A percentile compares a stretch with the other conserved stretches of the same genome.
Evolutionary conservation across 2,113 vertebrate genomes (phyloP).

Genomic region (Oophaga pumilio): DNA sequence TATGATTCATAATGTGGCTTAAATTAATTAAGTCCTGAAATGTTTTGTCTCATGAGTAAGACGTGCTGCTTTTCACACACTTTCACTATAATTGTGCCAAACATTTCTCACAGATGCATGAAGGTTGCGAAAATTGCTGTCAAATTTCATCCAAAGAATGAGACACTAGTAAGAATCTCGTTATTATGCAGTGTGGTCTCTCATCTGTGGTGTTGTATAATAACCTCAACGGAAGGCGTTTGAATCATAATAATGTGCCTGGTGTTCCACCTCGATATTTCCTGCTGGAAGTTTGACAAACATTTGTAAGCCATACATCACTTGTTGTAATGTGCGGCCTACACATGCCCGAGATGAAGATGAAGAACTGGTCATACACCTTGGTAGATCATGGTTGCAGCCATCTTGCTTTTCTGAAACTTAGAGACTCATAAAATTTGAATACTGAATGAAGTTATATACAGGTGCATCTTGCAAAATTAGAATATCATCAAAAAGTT

Average conservation of each 20-base stretch:
- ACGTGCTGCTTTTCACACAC: background rate
- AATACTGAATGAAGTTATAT: too few relatives aligned
- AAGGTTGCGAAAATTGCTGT: conserved; percentile 3
- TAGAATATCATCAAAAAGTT: too few relatives aligned
- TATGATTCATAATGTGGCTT: background rate
- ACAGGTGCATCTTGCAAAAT: too few relatives aligned
- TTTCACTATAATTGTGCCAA: background rate
- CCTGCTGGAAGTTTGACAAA: background rate
- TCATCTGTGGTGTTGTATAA: background rate
- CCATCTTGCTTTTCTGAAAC: too few relatives aligned
- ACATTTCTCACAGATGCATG: background rate
- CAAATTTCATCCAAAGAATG: background rate
- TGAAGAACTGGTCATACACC: too few relatives aligned
- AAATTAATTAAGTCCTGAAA: background rate
- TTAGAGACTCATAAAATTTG: too few relatives aligned
- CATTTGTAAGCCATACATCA: background rate
- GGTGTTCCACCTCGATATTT: background rate
- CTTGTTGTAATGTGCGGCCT: too few relatives aligned
- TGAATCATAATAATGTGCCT: too few relatives aligned
- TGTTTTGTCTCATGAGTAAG: background rate
- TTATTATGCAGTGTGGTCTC: background rate
- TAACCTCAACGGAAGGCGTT: background rate
- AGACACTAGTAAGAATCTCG: background rate
- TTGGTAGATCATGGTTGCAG: too few relatives aligned
- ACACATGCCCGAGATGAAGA: too few relatives aligned